phyloP scores from a whole-genome alignment of 2,888 invertebrate genomes.

The Drosophila neotestacea region DNA sequence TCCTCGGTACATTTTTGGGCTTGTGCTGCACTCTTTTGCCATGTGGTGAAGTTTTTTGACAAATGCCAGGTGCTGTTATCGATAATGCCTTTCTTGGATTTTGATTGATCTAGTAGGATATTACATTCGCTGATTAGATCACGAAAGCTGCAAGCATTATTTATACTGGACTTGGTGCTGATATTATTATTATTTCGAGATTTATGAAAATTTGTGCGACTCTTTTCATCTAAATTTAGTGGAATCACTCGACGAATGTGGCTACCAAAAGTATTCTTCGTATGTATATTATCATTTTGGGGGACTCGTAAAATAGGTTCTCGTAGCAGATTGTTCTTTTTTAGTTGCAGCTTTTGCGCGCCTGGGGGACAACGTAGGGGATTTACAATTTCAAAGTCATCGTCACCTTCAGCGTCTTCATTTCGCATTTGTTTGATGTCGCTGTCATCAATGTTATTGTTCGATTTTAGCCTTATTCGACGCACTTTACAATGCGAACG shows the following conservation, averaged over 20 bases:
- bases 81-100: constrained; percentile 57
- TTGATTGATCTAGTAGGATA: constrained; percentile 67
- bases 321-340: constrained; percentile 65
- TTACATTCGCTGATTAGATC: constrained; percentile 82
- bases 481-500: constrained; percentile 64
- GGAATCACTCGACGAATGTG: constrained; percentile 36
- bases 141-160: constrained; percentile 72
- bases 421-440: constrained; percentile 51
- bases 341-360: constrained; percentile 65
- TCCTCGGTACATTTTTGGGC: background rate
- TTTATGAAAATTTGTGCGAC: constrained; percentile 33
- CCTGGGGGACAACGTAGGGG: constrained; percentile 46
- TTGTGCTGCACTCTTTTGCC: constrained; percentile 29
- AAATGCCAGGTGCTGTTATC: constrained; percentile 42
- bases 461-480: constrained; percentile 72
- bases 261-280: constrained; percentile 40
- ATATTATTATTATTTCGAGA: constrained; percentile 30
- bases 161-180: constrained; percentile 30
- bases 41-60: constrained; percentile 41
- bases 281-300: constrained; percentile 49
- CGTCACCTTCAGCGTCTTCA: constrained; percentile 24
- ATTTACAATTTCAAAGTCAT: constrained; percentile 43
- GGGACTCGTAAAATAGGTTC: constrained; percentile 71
- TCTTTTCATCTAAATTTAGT: constrained; percentile 43
- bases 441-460: constrained; percentile 76